These are phyloP conservation scores for Vandiemenella viatica DNA, from an alignment of 2,888 invertebrate genomes.

Conservation along the genomic window DNA sequence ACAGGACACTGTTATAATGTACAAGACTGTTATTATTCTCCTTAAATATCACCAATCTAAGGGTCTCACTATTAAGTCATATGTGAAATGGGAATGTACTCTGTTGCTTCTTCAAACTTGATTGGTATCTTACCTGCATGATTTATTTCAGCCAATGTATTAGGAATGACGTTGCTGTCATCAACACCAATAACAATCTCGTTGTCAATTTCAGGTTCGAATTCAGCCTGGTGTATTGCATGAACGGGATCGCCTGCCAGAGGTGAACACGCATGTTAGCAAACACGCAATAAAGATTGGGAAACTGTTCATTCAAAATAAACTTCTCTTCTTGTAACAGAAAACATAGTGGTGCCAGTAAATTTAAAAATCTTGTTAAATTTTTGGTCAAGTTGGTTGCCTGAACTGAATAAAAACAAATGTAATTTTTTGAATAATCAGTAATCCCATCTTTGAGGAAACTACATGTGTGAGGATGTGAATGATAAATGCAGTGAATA, in stretches of 20 bases:
- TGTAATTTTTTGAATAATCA: slow-evolving; percentile 2
- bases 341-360: no score
- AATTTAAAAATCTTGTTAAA: no score
- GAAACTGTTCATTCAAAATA: slow-evolving; percentile 3
- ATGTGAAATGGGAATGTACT: no score
- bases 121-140: slow-evolving; percentile 22
- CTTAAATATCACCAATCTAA: no score
- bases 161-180: slow-evolving; percentile 44
- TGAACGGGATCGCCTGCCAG: slow-evolving; percentile 18
- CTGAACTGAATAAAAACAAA: neutral
- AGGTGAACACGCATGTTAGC: slow-evolving; percentile 16
- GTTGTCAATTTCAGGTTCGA: slow-evolving; percentile 27
- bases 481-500: no score
- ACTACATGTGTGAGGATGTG: no score
- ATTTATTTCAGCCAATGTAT: slow-evolving; percentile 35
- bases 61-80: no score
- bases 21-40: no score
- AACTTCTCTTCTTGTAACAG: neutral
- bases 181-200: slow-evolving; percentile 50
- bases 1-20: no score
- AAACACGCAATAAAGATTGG: slow-evolving; percentile 10
- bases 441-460: slow-evolving; percentile 6
- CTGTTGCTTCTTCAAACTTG: no score
- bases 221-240: slow-evolving; percentile 21
- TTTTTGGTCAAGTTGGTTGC: neutral